A percentile compares a stretch with the other conserved stretches of the same genome.
Conservation (phyloP, 1,140 invertebrate species). For the Acromyrmex heyeri region DNA sequence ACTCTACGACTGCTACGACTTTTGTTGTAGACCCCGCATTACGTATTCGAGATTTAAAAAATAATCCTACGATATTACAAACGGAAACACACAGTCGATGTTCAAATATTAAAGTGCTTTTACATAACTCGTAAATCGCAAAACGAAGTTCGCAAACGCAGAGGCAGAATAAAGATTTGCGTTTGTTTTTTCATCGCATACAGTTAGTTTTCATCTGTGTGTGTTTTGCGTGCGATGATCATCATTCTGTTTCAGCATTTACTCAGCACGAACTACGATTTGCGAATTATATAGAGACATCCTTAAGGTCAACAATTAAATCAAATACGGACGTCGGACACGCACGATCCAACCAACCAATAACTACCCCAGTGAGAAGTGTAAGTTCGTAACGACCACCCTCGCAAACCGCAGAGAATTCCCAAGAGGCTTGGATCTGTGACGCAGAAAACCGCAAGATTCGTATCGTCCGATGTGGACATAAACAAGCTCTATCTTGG, state of each 20-base stretch:
- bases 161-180: too few relatives aligned
- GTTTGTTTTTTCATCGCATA: too few relatives aligned
- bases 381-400: not conserved
- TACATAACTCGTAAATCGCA: too few relatives aligned
- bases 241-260: too few relatives aligned
- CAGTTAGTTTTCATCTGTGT: too few relatives aligned
- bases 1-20: too few relatives aligned
- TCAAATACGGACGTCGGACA: not conserved
- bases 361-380: not conserved
- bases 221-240: too few relatives aligned
- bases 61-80: not conserved
- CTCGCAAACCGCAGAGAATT: constrained; percentile 3
- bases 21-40: too few relatives aligned
- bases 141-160: too few relatives aligned
- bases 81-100: not conserved
- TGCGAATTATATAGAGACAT: too few relatives aligned
- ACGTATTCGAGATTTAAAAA: not conserved
- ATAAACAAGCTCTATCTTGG: not conserved
- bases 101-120: not conserved
- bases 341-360: not conserved
- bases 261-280: too few relatives aligned
- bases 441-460: not conserved
- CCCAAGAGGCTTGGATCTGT: not conserved
- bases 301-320: not conserved
- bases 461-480: not conserved